Evolutionary conservation across 2,888 invertebrate species (phyloP).

Genomic region (Drosophila paucipuncta): DNA sequence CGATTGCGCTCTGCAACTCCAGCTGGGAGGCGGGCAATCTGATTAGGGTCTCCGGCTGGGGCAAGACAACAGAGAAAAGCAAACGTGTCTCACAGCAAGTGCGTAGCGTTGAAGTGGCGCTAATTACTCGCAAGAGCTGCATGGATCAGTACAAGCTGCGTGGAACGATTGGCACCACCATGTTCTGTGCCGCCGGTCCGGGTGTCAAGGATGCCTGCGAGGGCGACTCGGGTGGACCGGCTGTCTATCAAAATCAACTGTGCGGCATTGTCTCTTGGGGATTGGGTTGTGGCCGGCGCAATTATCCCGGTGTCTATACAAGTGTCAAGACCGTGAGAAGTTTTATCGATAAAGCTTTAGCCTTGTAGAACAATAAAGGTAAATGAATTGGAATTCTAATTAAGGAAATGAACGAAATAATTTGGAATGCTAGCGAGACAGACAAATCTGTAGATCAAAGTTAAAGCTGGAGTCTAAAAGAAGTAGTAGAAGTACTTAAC

Average conservation of each 20-base stretch:
- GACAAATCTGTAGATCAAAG: background rate
- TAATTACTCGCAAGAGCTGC: conserved; percentile 69
- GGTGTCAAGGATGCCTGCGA: conserved; percentile 79
- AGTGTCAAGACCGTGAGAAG: conserved; percentile 86
- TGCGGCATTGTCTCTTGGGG: conserved; percentile 90
- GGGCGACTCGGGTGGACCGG: conserved; percentile 84
- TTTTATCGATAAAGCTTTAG: conserved; percentile 71
- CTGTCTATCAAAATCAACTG: conserved; percentile 72
- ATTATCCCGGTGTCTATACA: conserved; percentile 92
- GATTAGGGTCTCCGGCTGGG: conserved; percentile 82
- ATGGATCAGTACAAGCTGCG: conserved; percentile 51
- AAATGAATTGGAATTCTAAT: background rate
- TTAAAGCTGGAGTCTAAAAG: background rate
- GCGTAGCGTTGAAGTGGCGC: conserved; percentile 69
- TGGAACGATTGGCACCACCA: conserved; percentile 65
- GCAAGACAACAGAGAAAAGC: conserved; percentile 60
- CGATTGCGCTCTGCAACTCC: conserved; percentile 72
- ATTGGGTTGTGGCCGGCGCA: conserved; percentile 85
- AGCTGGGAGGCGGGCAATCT: conserved; percentile 57
- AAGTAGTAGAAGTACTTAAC: background rate
- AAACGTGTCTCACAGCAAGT: conserved; percentile 64
- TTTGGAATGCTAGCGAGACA: background rate
- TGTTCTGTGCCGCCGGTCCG: conserved; percentile 80
- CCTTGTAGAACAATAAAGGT: conserved; percentile 30
- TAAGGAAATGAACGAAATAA: background rate